Conservation (phyloP, 2,797 vertebrate species). For the Mus spretus region DNA sequence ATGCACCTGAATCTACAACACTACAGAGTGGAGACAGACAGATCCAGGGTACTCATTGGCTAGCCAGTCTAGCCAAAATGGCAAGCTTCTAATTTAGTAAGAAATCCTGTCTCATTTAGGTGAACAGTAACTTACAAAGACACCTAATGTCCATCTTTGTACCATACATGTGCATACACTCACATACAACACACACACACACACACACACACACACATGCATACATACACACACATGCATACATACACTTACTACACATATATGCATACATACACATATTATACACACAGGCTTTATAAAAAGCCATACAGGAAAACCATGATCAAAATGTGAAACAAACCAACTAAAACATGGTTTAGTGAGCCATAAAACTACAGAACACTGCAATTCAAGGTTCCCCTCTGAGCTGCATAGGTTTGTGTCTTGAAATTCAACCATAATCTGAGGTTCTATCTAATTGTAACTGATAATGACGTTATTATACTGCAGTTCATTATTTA, state of each 20-base stretch:
- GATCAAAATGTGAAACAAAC: constrained; percentile 39
- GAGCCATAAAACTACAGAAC: not conserved
- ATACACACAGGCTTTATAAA: not conserved
- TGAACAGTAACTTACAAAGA: not conserved
- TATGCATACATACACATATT: too few relatives aligned
- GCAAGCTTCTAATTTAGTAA: not conserved
- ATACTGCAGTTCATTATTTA: constrained; percentile 78
- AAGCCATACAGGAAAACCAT: not conserved
- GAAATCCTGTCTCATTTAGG: not conserved
- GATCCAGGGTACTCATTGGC: not conserved
- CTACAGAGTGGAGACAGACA: too few relatives aligned
- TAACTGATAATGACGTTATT: constrained; percentile 78
- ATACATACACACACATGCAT: not conserved
- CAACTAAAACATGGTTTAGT: constrained; percentile 38
- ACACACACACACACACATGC: not conserved
- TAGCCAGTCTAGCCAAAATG: not conserved
- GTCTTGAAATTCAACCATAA: constrained; percentile 58
- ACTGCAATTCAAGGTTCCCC: constrained; percentile 57
- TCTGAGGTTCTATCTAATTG: constrained; percentile 75
- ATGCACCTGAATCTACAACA: not conserved
- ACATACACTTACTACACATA: not conserved
- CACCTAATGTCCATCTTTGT: not conserved
- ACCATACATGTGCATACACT: not conserved
- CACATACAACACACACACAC: not conserved
- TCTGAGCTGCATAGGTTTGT: constrained; percentile 62